Evolutionary conservation across 2,113 vertebrate genomes (phyloP), one percentile per base, ranked within the genome.

Genomic region (Fregata magnificens): DNA sequence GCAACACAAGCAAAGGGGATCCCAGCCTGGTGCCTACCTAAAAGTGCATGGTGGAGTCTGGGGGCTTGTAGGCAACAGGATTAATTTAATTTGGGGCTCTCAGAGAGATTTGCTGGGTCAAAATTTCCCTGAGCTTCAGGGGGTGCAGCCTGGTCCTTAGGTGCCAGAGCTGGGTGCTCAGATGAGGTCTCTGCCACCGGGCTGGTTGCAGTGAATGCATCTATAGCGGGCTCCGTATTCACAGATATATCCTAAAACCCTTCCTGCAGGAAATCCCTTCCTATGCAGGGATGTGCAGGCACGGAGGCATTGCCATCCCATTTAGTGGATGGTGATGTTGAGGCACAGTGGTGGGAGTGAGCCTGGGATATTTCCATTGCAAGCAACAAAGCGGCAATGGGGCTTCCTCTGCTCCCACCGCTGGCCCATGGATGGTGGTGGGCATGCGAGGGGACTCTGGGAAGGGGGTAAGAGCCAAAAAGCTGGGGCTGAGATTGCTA

Each of bases 301-400:
- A 7, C 2, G 16, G 52, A 2, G 3, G 8, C 3, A 49, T 3
- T 29, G 45, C 44, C n/a, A 13, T 13, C 90, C 50, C 45, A 0
- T 32, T 9, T 42, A 16, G 12, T 2, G 18, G 10, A 3, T 28
- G 87, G 62, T 66, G 53, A 55, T 3, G 8, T 0, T 10, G 67
- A 52, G 63, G 56, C 52, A 44, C 32, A 11, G 69, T 1, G 3
- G 4, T 1, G 2, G 55, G 14, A 61, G 3, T 0, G 2, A 80
- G 45, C 16, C 34, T 4, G 20, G 42, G 61, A 29, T 26, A 31
- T 20, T 9, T 32, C 42, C 55, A 0, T 4, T 5, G 29, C 45
- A 19, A 24, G 5, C 49, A 16, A 0, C 1, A 0, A 7, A 29
- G 36, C 1, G 7, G 22, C 14, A 8, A 0, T 0, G 1, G 70